phyloP scores from a whole-genome alignment of 2,888 invertebrate genomes.

The Cephus runcator region DNA sequence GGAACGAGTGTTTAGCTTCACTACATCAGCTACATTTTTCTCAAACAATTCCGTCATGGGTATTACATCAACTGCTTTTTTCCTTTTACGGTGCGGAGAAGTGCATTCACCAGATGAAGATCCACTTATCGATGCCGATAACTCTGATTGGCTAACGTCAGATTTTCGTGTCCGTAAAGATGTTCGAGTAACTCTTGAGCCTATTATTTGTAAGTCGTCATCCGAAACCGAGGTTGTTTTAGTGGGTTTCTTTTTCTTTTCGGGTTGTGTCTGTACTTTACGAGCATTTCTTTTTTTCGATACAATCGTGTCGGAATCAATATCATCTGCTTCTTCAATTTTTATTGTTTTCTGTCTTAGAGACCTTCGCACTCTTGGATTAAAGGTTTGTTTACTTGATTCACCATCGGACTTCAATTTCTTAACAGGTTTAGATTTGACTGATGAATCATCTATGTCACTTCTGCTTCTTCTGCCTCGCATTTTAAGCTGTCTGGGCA shows the following conservation, averaged over 20 bases:
- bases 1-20: constrained; percentile 5
- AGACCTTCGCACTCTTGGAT: neutral
- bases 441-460: neutral
- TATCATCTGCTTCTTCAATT: neutral
- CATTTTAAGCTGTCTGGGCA: neutral
- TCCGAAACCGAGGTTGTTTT: neutral
- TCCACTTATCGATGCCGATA: neutral
- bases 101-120: neutral
- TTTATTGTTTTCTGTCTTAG: neutral
- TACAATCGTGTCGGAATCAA: neutral
- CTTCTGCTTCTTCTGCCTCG: constrained; percentile 19
- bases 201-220: neutral
- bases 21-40: neutral
- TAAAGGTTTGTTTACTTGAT: neutral
- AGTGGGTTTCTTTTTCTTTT: neutral
- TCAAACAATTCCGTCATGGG: neutral
- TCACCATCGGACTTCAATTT: neutral
- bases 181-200: neutral
- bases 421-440: neutral
- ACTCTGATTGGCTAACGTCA: neutral
- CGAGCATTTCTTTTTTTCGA: neutral
- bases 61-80: neutral
- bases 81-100: neutral
- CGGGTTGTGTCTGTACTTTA: neutral
- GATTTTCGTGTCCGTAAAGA: neutral